phyloP scores from a whole-genome alignment of 1,140 invertebrate genomes.

The Meloidogyne floridensis region DNA sequence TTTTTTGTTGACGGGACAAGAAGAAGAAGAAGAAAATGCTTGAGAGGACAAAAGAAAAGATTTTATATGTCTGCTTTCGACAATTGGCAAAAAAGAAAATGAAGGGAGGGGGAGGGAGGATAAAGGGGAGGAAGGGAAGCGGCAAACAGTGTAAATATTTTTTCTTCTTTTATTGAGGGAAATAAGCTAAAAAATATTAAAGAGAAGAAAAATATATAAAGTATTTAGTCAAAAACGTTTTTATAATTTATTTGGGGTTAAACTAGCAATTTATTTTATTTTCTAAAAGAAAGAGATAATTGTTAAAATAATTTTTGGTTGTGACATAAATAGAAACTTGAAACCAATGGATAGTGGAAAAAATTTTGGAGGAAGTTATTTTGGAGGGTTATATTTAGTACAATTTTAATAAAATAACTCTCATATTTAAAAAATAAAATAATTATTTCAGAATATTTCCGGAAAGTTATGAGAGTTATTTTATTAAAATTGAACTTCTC shows the following conservation, averaged over 20 bases:
- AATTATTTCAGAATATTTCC: neutral
- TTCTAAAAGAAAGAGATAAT: neutral
- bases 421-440: too few relatives aligned
- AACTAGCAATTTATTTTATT: neutral
- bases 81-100: slow-evolving; percentile 17
- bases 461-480: neutral
- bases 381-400: neutral
- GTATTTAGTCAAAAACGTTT: slow-evolving; percentile 4
- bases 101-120: neutral
- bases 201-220: neutral
- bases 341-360: neutral
- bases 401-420: too few relatives aligned
- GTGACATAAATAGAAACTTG: slow-evolving; percentile 1
- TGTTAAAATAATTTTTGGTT: neutral
- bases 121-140: neutral
- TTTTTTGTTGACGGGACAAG: slow-evolving; percentile 12
- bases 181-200: neutral
- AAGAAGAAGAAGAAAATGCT: slow-evolving; percentile 11
- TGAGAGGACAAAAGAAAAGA: neutral
- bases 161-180: neutral
- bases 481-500: too few relatives aligned
- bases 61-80: slow-evolving; percentile 7
- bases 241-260: slow-evolving; percentile 2
- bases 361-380: neutral
- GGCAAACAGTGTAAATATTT: neutral